phyloP scores from a whole-genome alignment of 2,113 vertebrate species.

The Petaurus breviceps region DNA sequence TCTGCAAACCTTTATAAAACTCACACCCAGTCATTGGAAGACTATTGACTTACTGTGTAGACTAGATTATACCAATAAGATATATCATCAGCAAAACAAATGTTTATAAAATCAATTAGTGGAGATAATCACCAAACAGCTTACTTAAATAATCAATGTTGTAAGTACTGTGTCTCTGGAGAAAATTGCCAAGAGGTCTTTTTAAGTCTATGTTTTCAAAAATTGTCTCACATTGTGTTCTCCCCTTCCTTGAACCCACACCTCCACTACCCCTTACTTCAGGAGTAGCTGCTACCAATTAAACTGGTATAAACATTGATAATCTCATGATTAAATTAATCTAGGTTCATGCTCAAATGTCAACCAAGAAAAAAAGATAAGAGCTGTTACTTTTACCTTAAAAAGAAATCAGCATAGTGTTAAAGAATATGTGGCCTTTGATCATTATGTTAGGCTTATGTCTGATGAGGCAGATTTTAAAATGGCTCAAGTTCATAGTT shows the following conservation, averaged over 20 bases:
- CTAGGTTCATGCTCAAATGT: neutral
- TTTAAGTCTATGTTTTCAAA: neutral
- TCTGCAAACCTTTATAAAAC: slow-evolving; percentile 9
- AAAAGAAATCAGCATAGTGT: neutral
- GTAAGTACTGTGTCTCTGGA: neutral
- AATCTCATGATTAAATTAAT: neutral
- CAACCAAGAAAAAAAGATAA: neutral
- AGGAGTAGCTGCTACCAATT: neutral
- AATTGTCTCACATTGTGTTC: neutral
- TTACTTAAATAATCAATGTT: neutral
- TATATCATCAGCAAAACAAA: neutral
- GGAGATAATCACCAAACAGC: neutral
- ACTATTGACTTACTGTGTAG: neutral
- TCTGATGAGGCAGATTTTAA: neutral
- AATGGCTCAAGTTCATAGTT: neutral
- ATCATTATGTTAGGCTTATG: neutral
- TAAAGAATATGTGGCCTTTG: neutral
- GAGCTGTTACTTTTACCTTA: neutral
- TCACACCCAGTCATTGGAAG: neutral
- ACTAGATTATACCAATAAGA: neutral
- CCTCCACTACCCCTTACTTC: neutral
- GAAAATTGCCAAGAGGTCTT: neutral
- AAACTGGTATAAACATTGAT: neutral
- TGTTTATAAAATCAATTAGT: neutral
- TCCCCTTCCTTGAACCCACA: neutral